phyloP scores from a whole-genome alignment of 2,113 vertebrate species.

The Neomonachus schauinslandi region DNA sequence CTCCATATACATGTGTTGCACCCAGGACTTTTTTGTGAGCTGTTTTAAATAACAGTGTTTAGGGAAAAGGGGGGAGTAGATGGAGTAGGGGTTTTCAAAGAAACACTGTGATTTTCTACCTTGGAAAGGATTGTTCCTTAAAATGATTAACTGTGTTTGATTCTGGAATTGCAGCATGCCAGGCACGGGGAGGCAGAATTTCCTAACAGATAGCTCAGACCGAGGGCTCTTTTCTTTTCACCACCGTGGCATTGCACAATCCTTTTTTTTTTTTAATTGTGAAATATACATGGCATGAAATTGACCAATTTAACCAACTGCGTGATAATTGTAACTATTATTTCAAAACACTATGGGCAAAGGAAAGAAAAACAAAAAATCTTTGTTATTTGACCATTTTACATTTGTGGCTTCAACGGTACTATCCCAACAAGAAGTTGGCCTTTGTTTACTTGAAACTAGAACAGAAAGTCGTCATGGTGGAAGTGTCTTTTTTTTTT shows the following conservation, averaged over 20 bases:
- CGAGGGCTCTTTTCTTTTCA: conserved; percentile 75
- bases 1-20: conserved; percentile 81
- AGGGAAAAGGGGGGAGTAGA: conserved; percentile 80
- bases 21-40: conserved; percentile 82
- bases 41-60: conserved; percentile 82
- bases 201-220: conserved; percentile 81
- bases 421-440: neutral
- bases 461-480: neutral
- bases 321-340: conserved; percentile 68
- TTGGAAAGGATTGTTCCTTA: conserved; percentile 85
- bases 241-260: conserved; percentile 76
- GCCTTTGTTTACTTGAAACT: conserved; percentile 40
- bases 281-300: neutral
- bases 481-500: neutral
- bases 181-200: conserved; percentile 78
- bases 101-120: conserved; percentile 85
- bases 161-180: conserved; percentile 81
- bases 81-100: conserved; percentile 83
- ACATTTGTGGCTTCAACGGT: neutral
- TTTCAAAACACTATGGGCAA: conserved; percentile 74
- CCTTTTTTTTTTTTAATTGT: neutral
- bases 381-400: conserved; percentile 15
- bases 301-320: neutral
- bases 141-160: conserved; percentile 84
- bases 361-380: conserved; percentile 56